phyloP scores from a whole-genome alignment of 2,113 vertebrate genomes.

The Lepus timidus region DNA sequence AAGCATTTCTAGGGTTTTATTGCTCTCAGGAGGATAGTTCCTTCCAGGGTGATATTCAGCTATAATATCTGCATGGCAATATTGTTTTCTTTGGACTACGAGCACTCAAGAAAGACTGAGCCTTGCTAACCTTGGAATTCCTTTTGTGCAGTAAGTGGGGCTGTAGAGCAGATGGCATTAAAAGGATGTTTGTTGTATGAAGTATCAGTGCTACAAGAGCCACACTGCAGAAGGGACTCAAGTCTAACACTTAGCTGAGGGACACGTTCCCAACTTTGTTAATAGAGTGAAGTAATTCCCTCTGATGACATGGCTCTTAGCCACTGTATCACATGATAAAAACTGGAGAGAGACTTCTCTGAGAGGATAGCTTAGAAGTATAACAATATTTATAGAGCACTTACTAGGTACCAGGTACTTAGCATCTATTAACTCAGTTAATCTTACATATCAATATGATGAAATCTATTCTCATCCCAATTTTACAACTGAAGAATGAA shows the following conservation, averaged over 20 bases:
- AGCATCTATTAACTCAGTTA: neutral
- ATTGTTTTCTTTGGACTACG: conserved; percentile 13
- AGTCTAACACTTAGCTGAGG: neutral
- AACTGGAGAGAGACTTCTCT: conserved; percentile 19
- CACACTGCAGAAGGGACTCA: neutral
- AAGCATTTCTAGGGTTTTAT: neutral
- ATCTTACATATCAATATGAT: neutral
- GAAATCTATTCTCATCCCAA: neutral
- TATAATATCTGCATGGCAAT: neutral
- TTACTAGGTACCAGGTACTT: neutral
- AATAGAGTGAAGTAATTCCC: neutral
- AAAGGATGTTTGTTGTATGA: neutral
- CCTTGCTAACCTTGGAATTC: neutral
- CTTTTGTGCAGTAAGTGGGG: neutral
- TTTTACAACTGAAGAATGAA: neutral
- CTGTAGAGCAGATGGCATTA: neutral
- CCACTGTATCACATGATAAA: neutral
- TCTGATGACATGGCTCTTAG: neutral
- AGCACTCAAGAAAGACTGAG: neutral
- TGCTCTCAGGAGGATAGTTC: neutral
- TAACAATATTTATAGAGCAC: neutral
- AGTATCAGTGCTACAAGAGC: neutral
- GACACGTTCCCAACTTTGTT: neutral
- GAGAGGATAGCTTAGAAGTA: conserved; percentile 17
- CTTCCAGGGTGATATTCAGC: neutral